Evolutionary conservation across 2,888 invertebrate species (phyloP).

Genomic region (Sycophila texana): DNA sequence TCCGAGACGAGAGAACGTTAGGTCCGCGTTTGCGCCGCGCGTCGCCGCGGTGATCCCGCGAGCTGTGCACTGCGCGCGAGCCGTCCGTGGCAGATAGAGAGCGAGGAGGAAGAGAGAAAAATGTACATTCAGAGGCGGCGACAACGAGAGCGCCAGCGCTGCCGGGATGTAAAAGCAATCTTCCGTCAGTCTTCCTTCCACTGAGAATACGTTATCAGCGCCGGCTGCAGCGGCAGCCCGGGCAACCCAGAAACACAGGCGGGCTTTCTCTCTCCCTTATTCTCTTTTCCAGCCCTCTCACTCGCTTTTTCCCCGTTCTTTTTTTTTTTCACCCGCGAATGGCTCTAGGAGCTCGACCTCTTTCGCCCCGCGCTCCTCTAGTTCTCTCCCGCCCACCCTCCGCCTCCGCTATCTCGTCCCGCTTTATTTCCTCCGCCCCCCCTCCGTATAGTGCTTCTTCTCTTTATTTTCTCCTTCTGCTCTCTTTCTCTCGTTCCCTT

Average conservation of each 20-base stretch:
- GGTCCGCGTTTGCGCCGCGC: conserved; percentile 56
- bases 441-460: not conserved
- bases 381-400: conserved; percentile 12
- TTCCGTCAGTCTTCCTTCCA: conserved; percentile 68
- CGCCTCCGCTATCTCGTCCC: not conserved
- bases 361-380: conserved; percentile 25
- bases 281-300: not conserved
- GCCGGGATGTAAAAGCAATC: conserved; percentile 70
- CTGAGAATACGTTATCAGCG: conserved; percentile 71
- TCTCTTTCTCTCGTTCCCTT: conserved; percentile 16
- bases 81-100: conserved; percentile 51
- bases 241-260: not conserved
- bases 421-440: conserved; percentile 6
- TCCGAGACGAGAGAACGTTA: conserved; percentile 49
- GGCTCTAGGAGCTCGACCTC: conserved; percentile 35
- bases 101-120: conserved; percentile 52
- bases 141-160: conserved; percentile 59
- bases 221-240: conserved; percentile 49
- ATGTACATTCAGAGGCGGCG: conserved; percentile 59
- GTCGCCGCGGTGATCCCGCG: conserved; percentile 53
- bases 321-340: conserved; percentile 1
- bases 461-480: not conserved
- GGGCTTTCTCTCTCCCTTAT: conserved; percentile 12
- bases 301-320: not conserved
- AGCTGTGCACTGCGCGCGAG: conserved; percentile 43